Evolutionary conservation across 2,888 invertebrate genomes (phyloP), one percentile per base, ranked within the genome.

Genomic region (Eustalomyia histrio): DNA sequence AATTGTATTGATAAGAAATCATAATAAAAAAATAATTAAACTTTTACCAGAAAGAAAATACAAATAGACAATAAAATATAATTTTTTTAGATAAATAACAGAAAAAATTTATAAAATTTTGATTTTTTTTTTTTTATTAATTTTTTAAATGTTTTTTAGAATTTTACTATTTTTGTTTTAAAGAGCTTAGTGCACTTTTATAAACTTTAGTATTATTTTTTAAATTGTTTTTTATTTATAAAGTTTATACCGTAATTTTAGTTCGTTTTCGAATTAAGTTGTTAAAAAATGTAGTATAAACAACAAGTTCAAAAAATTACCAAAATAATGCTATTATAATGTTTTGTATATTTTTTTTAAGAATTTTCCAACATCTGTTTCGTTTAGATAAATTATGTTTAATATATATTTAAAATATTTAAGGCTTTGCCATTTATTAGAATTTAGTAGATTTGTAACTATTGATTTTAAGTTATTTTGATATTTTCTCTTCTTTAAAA

Each of bases 1-100:
- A 67, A 79, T 35, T 47, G 7, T 55, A 52, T 67, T 74, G 24
- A 63, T 21, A 55, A 35, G n/a, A n/a, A 64, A 53, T 7, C 21
- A 29, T 58, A 75, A 65, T 60, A 73, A 29, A 29, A 21, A 29
- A 29, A 29, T 29, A 29, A 29, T 29, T 35, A 78, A 47, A 65
- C 65, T 80, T 64, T 57, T 76, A 58, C 58, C 68, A 65, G 53
- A 65, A 73, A 80, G 60, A 9, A 67, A 58, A 63, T 72, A 65
- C 33, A 80, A 69, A 21, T 29, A 60, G 65, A 76, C 43, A 75
- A 72, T 33, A 68, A 78, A 64, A 71, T 58, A 69, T 18, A 74
- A 74, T 72, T 55, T 58, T 47, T 47, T 53, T 67, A 72, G 17
- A 67, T 16, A 68, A 57, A 57, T 47, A 60, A 58, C 33, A 74